Base-by-base conservation (phyloP, 2,113 vertebrate genomes). In the Potamarius usumacintae region DNA sequence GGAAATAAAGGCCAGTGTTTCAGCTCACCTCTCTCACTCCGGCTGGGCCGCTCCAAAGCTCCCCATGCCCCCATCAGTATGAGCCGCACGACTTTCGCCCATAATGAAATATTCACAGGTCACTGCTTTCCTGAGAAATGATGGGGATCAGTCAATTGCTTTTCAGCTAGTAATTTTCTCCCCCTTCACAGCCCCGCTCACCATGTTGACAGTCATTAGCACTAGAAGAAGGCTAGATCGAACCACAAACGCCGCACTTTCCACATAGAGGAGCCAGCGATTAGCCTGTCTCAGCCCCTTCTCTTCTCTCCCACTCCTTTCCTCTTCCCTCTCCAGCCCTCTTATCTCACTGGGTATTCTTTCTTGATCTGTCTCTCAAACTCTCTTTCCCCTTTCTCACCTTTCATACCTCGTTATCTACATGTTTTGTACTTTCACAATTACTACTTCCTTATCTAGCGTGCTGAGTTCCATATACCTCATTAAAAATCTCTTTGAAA, bases 111-210 rank as follows among this genome's bases (percentile, higher is more conserved):
- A 91, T 89, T 93, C 91, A 91, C 91, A 92, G 92, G 90, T 90
- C 91, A 89, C 82, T 95, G 95, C 92, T 96, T 97, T 95, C 95
- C 92, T 97, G 97, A 98, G 96, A 96, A 97, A 97, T 97, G 96
- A 96, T 94, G 95, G 96, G 96, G 97, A 96, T 96, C 97, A 96
- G 96, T 98, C 97, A 96, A 95, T 97, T 96, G 97, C 96, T 97
- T 97, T 95, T 96, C 97, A 96, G 96, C 95, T 96, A 97, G 96
- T 97, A 95, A 96, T 97, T 97, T 96, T 97, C 96, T 94, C 94
- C 93, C 93, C 94, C 93, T 92, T 94, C 94, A 93, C 92, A 93
- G 93, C 94, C 93, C 94, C 92, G 89, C 93, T 94, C 94, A 93
- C 94, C 92, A 55, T 93, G 94, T 94, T 95, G 94, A 95, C 95